These are phyloP conservation scores for Ectemnius cavifrons DNA, from an alignment of 2,888 invertebrate species.

Conservation along the genomic window DNA sequence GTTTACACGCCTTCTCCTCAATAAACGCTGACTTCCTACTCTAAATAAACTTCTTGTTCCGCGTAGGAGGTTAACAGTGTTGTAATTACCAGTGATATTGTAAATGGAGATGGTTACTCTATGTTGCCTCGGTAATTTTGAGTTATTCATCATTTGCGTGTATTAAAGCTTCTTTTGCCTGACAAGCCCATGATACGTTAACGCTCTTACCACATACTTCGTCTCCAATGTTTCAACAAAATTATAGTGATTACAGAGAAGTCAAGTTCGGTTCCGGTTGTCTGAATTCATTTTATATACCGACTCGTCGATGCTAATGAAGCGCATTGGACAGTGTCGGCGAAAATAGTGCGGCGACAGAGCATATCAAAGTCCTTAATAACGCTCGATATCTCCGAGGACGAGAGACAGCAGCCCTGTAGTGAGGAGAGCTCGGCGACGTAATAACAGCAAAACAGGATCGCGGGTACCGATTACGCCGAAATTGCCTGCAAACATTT, in stretches of 20 bases:
- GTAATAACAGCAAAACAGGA: conserved; percentile 68
- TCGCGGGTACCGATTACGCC: conserved; percentile 68
- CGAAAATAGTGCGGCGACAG: neutral
- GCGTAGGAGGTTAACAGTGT: neutral
- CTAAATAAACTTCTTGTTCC: neutral
- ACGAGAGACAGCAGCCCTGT: conserved; percentile 41
- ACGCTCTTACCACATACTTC: no score
- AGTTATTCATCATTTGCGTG: no score
- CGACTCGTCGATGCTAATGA: conserved; percentile 7
- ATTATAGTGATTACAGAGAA: neutral
- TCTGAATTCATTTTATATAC: neutral
- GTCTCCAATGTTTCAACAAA: no score
- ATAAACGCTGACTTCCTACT: no score
- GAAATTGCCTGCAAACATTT: conserved; percentile 74
- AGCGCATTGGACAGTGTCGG: neutral
- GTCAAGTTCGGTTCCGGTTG: neutral
- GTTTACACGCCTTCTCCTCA: no score
- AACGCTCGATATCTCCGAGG: conserved; percentile 35
- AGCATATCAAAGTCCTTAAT: conserved; percentile 38
- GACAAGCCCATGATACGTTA: no score
- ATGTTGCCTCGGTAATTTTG: no score
- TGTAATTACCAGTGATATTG: no score
- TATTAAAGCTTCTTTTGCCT: no score
- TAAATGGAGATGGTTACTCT: no score
- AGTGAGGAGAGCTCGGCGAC: conserved; percentile 46